phyloP scores from a whole-genome alignment of 1,140 invertebrate genomes.

The Euura saliciscinereae region DNA sequence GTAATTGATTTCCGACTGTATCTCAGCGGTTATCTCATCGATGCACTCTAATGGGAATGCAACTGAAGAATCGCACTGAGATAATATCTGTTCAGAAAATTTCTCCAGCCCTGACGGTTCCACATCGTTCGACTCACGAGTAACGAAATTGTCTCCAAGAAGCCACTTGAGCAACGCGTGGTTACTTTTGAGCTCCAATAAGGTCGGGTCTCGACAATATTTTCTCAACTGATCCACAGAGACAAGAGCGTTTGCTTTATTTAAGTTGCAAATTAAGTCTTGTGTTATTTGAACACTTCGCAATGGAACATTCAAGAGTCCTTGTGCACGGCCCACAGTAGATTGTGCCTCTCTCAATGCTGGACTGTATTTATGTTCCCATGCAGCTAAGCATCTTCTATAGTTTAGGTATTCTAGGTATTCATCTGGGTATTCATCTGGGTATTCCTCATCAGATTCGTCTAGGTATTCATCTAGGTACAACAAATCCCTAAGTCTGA shows the following conservation, averaged over 20 bases:
- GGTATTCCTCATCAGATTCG: too few species aligned
- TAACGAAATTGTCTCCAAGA: not conserved
- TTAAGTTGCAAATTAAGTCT: not conserved
- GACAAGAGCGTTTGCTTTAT: not conserved
- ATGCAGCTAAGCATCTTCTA: not conserved
- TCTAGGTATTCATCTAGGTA: not conserved
- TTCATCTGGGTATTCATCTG: too few species aligned
- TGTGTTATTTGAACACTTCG: not conserved
- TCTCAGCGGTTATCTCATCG: not conserved
- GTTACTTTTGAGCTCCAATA: not conserved
- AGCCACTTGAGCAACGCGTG: not conserved
- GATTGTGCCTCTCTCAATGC: not conserved
- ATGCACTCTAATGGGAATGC: not conserved
- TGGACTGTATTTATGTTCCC: not conserved
- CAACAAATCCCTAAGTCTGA: not conserved
- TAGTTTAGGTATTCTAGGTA: too few species aligned
- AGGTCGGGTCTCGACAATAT: not conserved
- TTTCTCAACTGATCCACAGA: not conserved
- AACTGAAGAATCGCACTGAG: not conserved
- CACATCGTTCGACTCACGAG: conserved; percentile 18
- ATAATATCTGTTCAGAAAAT: not conserved
- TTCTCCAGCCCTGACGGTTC: not conserved
- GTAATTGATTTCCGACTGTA: not conserved
- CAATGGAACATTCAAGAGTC: not conserved
- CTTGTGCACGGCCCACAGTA: not conserved